Evolutionary conservation across 1,140 invertebrate genomes (phyloP).

Genomic region (Eriocheir sinensis): DNA sequence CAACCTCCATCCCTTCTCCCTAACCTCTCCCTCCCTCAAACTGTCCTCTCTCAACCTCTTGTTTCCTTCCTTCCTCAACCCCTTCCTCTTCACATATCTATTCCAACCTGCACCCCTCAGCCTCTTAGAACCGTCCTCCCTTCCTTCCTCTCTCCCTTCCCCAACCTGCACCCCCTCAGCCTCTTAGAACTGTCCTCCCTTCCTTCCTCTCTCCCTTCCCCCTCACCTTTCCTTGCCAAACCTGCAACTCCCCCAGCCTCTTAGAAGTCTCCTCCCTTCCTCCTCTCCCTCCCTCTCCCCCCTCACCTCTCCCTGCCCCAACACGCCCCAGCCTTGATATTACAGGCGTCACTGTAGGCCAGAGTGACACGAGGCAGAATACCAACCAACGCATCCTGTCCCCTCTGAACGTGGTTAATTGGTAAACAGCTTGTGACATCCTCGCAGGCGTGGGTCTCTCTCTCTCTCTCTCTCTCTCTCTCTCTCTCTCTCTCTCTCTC

Average conservation of each 20-base stretch:
- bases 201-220: neutral
- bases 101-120: no score
- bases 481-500: slow-evolving; percentile 8
- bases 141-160: no score
- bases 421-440: slow-evolving; percentile 23
- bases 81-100: no score
- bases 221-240: neutral
- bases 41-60: no score
- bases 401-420: slow-evolving; percentile 15
- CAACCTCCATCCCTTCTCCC: no score
- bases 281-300: neutral
- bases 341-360: neutral
- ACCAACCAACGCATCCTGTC: slow-evolving; percentile 20
- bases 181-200: no score
- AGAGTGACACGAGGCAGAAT: slow-evolving; percentile 20
- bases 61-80: no score
- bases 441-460: neutral
- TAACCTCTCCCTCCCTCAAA: no score
- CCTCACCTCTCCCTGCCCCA: neutral
- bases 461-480: slow-evolving; percentile 4
- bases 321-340: neutral
- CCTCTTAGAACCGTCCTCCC: no score
- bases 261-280: neutral
- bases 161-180: no score
- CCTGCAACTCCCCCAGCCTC: neutral